phyloP scores from a whole-genome alignment of 2,888 invertebrate genomes.

The Siphlonurus alternatus region DNA sequence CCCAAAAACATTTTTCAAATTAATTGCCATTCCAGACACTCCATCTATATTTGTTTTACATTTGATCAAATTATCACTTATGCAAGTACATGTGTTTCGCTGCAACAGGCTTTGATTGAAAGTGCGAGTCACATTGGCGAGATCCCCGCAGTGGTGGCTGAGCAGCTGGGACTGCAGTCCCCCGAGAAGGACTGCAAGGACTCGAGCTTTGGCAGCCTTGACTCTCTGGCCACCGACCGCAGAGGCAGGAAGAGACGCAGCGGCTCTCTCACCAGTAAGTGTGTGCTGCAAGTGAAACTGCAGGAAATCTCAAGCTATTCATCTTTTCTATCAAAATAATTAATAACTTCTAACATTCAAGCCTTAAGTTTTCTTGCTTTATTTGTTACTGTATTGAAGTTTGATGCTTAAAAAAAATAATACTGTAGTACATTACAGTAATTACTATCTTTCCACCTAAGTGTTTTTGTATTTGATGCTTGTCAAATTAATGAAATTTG shows the following conservation, averaged over 20 bases:
- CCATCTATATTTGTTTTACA: no score
- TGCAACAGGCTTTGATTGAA: constrained; percentile 61
- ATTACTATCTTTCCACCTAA: no score
- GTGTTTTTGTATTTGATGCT: no score
- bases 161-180: constrained; percentile 19
- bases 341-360: constrained; percentile 11
- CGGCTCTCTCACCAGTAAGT: constrained; percentile 69
- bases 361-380: no score
- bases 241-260: constrained; percentile 46
- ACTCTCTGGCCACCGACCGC: background rate
- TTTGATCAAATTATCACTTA: no score
- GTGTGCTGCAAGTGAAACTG: background rate
- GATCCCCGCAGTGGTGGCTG: constrained; percentile 41
- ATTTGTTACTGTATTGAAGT: no score
- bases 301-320: background rate
- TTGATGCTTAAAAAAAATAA: no score
- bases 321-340: constrained; percentile 1
- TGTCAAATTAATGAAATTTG: no score
- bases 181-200: background rate
- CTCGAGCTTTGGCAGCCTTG: background rate
- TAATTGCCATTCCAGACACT: no score
- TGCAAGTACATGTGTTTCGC: no score
- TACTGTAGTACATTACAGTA: no score
- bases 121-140: constrained; percentile 58
- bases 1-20: background rate